Evolutionary conservation across 2,888 invertebrate species (phyloP), one percentile per base, ranked within the genome.

Genomic region (Drosophila conformis): DNA sequence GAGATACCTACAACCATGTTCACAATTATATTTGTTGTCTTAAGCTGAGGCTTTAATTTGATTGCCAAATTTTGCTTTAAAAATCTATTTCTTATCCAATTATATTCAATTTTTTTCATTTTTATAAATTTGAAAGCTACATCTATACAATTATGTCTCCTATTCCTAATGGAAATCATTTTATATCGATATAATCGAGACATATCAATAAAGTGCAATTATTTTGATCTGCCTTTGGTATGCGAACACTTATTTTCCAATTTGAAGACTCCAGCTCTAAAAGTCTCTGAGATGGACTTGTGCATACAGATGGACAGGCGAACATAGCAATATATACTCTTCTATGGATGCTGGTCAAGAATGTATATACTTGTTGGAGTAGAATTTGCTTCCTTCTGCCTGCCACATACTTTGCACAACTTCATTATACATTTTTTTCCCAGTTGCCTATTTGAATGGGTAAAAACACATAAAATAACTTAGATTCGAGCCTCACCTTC

Each of bases 401-500:
- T 18, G 18, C 18, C 2, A 4, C 35, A 36, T 15, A 36, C 15
- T 33, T 33, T 33, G 31, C 31, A 33, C 4, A 36, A 36, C 15
- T 36, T 36, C 3, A 36, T 15, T 6, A 15, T 6, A 35, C 5
- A 35, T 6, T 15, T 13, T 11, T 38, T 38, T 18, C 8, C 4
- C 8, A 18, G 18, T 38, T 7, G 4, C 2, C 8, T 2, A 18
- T 18, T 10, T 18, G 18, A 38, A 38, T 18, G 38, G 18, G 18
- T 38, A 18, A 10, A 8, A 38, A 40, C 4, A 10, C 4, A 40
- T 7, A 7, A 15, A 46, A 25, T n/a, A n/a, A 27, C 10, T 31
- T 51, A n/a, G 7, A 31, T 4, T 49, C 0, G 6, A 36, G 13
- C 67, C 76, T 90, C 73, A 96, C 96, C 93, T 95, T 94, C 27